Conservation (phyloP, 2,797 vertebrate genomes). For the Enteromius trimaculatus region DNA sequence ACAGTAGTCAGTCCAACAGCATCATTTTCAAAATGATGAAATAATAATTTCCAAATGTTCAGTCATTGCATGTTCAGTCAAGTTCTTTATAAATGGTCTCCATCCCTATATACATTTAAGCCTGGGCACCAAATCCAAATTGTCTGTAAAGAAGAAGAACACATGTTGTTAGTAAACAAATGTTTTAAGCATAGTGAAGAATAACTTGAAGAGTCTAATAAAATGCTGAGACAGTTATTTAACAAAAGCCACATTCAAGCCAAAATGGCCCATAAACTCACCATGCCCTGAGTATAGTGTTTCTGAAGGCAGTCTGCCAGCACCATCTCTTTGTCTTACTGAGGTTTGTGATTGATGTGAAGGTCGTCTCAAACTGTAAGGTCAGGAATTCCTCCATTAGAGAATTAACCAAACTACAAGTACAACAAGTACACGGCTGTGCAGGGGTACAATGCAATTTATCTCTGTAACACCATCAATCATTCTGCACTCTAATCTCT, state of each 20-base stretch:
- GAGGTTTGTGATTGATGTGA: conserved; percentile 37
- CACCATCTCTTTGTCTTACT: conserved; percentile 37
- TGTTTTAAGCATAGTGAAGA: background rate
- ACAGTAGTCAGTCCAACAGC: conserved; percentile 25
- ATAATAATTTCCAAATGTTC: conserved; percentile 35
- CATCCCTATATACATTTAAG: conserved; percentile 32
- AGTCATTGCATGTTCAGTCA: conserved; percentile 24
- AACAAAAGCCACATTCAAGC: background rate
- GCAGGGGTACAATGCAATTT: background rate
- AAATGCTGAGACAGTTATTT: conserved; percentile 1
- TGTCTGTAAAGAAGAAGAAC: conserved; percentile 47
- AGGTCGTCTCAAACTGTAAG: conserved; percentile 38
- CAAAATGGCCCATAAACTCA: conserved; percentile 31
- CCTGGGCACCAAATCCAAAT: conserved; percentile 46
- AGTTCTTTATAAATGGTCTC: conserved; percentile 38
- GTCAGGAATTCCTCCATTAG: conserved; percentile 37
- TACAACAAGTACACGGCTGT: conserved; percentile 4
- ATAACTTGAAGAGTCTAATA: background rate
- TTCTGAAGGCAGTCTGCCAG: conserved; percentile 39
- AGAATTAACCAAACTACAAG: conserved; percentile 26
- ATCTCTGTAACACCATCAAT: conserved; percentile 14
- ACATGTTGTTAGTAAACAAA: background rate
- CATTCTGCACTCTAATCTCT: conserved; percentile 6
- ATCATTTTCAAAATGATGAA: conserved; percentile 33
- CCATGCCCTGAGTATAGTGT: conserved; percentile 37